Conservation (phyloP, 2,888 invertebrate genomes). For the Schizotus pectinicornis region DNA sequence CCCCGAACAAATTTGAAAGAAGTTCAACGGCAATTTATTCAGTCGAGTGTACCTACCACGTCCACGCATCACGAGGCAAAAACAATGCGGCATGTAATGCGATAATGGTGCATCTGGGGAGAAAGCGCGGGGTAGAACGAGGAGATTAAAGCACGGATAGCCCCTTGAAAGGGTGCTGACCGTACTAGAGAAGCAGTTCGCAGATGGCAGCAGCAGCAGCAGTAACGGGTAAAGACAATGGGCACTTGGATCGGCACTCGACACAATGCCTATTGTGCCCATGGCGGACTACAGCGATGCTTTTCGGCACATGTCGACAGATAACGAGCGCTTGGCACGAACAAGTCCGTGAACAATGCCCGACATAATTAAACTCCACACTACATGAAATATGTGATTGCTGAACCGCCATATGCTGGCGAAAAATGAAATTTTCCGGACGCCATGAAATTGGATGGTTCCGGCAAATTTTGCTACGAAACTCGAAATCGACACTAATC, state of each 20-base stretch:
- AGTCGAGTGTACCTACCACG: constrained; percentile 1
- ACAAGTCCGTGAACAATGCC: constrained; percentile 15
- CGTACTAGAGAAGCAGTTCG: constrained; percentile 28
- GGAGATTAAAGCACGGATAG: constrained; percentile 30
- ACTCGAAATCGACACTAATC: too few relatives aligned
- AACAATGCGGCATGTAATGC: constrained; percentile 32
- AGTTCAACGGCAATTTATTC: neutral
- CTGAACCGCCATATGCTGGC: constrained; percentile 2
- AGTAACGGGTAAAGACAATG: constrained; percentile 35
- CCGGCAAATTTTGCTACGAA: neutral
- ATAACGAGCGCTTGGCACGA: constrained; percentile 23
- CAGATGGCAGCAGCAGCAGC: constrained; percentile 31
- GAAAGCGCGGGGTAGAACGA: constrained; percentile 23
- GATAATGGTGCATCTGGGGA: constrained; percentile 26
- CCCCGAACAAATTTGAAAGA: too few relatives aligned
- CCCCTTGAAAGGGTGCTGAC: constrained; percentile 39
- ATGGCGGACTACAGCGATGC: constrained; percentile 3
- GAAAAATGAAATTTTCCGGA: constrained; percentile 11
- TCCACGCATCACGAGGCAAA: constrained; percentile 29
- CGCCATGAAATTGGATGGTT: constrained; percentile 13
- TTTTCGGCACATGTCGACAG: constrained; percentile 25
- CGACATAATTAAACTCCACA: constrained; percentile 9
- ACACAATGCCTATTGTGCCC: constrained; percentile 35
- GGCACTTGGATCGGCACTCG: constrained; percentile 34
- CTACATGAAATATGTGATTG: constrained; percentile 12